phyloP scores from a whole-genome alignment of 1,140 invertebrate genomes.

The Calliopsis andreniformis region DNA sequence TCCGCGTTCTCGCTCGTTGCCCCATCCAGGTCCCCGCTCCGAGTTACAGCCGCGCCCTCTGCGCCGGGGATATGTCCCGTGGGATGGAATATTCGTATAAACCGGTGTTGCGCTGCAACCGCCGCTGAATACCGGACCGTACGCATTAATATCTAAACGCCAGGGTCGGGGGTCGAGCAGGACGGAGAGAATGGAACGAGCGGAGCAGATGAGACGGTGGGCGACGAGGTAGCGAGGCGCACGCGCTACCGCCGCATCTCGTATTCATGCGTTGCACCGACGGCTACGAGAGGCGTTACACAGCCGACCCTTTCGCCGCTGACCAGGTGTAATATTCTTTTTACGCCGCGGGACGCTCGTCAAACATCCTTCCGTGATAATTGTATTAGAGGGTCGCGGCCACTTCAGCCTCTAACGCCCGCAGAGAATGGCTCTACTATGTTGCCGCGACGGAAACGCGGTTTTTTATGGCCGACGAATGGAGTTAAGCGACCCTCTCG shows the following conservation, averaged over 20 bases:
- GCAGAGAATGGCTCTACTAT: not conserved
- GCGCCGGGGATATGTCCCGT: slow-evolving; percentile 61
- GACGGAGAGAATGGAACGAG: not conserved
- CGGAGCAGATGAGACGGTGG: not conserved
- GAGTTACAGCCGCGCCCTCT: slow-evolving; percentile 58
- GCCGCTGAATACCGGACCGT: slow-evolving; percentile 54
- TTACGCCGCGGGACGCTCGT: slow-evolving; percentile 37
- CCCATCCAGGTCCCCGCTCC: slow-evolving; percentile 6
- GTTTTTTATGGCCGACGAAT: not conserved
- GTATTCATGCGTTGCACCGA: slow-evolving; percentile 61
- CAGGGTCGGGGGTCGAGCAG: slow-evolving; percentile 10
- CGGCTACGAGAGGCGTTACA: slow-evolving; percentile 57
- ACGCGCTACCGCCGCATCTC: slow-evolving; percentile 43
- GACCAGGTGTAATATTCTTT: slow-evolving; percentile 60
- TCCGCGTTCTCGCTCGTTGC: slow-evolving; percentile 24
- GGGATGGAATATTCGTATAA: slow-evolving; percentile 68
- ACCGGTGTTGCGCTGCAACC: slow-evolving; percentile 63
- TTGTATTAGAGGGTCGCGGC: slow-evolving; percentile 39
- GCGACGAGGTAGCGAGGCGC: slow-evolving; percentile 23
- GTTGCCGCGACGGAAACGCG: slow-evolving; percentile 1
- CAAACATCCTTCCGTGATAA: slow-evolving; percentile 57
- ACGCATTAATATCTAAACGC: slow-evolving; percentile 67
- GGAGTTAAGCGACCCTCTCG: no score
- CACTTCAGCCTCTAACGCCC: not conserved
- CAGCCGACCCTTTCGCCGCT: slow-evolving; percentile 50